Percentiles rank a stretch among this genome's conserved stretches.
Evolutionary conservation across 2,888 invertebrate species (phyloP).

Genomic region (Diaperis boleti): DNA sequence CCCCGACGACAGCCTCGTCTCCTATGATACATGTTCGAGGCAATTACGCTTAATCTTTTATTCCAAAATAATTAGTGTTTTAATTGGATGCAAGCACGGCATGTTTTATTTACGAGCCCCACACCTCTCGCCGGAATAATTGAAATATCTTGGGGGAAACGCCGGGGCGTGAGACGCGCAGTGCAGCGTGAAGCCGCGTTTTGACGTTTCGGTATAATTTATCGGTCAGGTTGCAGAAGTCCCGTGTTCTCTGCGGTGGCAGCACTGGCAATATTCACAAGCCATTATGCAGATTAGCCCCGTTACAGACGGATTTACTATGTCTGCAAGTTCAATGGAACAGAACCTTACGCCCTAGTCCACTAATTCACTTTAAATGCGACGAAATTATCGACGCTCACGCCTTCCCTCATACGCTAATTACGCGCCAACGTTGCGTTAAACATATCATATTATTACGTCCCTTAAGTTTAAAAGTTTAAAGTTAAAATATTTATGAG

Average conservation of each 20-base stretch:
- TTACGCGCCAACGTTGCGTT: slow-evolving; percentile 18
- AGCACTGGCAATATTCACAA: slow-evolving; percentile 56
- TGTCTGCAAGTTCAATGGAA: slow-evolving; percentile 53
- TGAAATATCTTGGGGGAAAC: slow-evolving; percentile 38
- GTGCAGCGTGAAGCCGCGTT: slow-evolving; percentile 46
- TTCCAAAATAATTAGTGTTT: slow-evolving; percentile 39
- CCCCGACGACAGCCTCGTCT: slow-evolving; percentile 23
- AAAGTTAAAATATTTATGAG: too few relatives aligned
- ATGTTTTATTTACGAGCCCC: slow-evolving; percentile 29
- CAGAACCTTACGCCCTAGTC: slow-evolving; percentile 43
- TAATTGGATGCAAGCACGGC: slow-evolving; percentile 39
- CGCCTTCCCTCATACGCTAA: slow-evolving; percentile 14
- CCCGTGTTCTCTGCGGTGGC: slow-evolving; percentile 47
- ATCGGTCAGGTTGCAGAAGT: slow-evolving; percentile 51
- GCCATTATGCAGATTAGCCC: slow-evolving; percentile 59
- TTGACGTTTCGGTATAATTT: slow-evolving; percentile 54
- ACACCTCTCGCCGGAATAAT: slow-evolving; percentile 31
- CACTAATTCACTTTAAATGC: slow-evolving; percentile 40
- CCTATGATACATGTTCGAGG: slow-evolving; percentile 33
- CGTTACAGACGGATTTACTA: slow-evolving; percentile 49
- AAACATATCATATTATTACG: too few relatives aligned
- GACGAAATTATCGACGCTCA: slow-evolving; percentile 37
- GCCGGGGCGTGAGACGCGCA: slow-evolving; percentile 23
- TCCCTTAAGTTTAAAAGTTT: too few relatives aligned
- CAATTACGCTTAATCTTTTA: slow-evolving; percentile 39